Base-by-base conservation (phyloP, 92 coral and sea anemone genomes). In the Porites lobata region DNA sequence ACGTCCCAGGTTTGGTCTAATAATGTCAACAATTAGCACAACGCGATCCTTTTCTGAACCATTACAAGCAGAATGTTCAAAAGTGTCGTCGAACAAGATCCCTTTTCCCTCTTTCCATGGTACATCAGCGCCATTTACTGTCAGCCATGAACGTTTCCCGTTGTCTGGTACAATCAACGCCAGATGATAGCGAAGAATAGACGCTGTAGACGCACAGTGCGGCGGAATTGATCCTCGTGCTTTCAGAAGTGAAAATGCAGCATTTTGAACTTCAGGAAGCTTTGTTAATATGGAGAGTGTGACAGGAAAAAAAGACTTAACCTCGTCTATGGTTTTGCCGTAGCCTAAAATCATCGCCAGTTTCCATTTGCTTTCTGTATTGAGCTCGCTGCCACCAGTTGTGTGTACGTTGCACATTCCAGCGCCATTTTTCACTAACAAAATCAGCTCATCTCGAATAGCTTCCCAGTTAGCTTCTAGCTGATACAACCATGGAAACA, bases 71-170 rank as follows among this genome's bases (percentile, higher is more conserved):
- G 71, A 78, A 64, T 78, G 82, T 70, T 78, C 82, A 64, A 78
- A 78, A 3, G 82, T 78, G 67, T 78, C 82, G 26, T 78, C 82
- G 82, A 78, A 78, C 82, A 78, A 19, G n/a, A n/a, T n/a, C n/a
- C n/a, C n/a, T n/a, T n/a, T n/a, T n/a, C n/a, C n/a, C n/a, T n/a
- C n/a, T n/a, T n/a, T n/a, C n/a, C n/a, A n/a, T n/a, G n/a, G n/a
- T n/a, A n/a, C n/a, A n/a, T n/a, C n/a, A n/a, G n/a, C n/a, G n/a
- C n/a, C n/a, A n/a, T n/a, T n/a, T n/a, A n/a, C n/a, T n/a, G n/a
- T n/a, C n/a, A n/a, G n/a, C n/a, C n/a, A n/a, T n/a, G n/a, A n/a
- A n/a, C n/a, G n/a, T n/a, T n/a, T n/a, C n/a, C n/a, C n/a, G n/a
- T n/a, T n/a, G n/a, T n/a, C n/a, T n/a, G n/a, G n/a, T n/a, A n/a